Base-by-base conservation (phyloP, 2,888 invertebrate species). In the Rambutsinella grinnellia region DNA sequence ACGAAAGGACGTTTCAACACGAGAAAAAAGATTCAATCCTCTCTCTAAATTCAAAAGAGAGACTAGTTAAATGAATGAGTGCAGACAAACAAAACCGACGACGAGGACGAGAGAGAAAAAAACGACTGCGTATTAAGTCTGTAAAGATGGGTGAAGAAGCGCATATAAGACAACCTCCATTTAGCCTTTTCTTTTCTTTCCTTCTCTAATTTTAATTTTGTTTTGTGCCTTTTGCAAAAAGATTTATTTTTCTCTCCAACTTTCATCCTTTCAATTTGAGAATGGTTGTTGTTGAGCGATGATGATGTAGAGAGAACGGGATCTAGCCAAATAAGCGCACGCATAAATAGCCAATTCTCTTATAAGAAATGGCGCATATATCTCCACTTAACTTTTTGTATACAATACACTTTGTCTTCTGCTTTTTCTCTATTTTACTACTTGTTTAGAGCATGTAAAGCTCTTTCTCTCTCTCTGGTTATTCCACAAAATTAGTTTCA, bases 171-270 rank as follows among this genome's bases (percentile, higher is more conserved):
- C n/a, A n/a, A n/a, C n/a, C n/a, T n/a, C n/a, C n/a, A n/a, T n/a
- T n/a, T 26, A 63, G 21, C 58, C 44, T 27, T 49, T 19, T 56
- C 21, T 53, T 67, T 54, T 67, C 56, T 61, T 65, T 67, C 57
- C 60, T 66, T 51, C 61, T 49, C 49, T 63, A 75, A 68, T n/a
- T n/a, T n/a, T n/a, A n/a, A n/a, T 67, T 75, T 75, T 75, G 68
- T 62, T 68, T 62, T 67, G 67, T 67, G 68, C 63, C 66, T 47
- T 75, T 62, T 63, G 67, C 63, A 67, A 75, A n/a, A 63, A 63
- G 62, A 76, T 68, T 71, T 71, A 71, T 71, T 58, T 69, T n/a
- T 44, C 23, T 51, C 27, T 21, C 28, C 17, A 27, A 49, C 58
- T 58, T 58, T 67, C 67, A 47, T 58, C 57, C 47, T 58, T 58